Percentiles rank a stretch among this genome's conserved stretches.
Conservation (phyloP, 2,113 vertebrate species). For the Osmerus mordax region DNA sequence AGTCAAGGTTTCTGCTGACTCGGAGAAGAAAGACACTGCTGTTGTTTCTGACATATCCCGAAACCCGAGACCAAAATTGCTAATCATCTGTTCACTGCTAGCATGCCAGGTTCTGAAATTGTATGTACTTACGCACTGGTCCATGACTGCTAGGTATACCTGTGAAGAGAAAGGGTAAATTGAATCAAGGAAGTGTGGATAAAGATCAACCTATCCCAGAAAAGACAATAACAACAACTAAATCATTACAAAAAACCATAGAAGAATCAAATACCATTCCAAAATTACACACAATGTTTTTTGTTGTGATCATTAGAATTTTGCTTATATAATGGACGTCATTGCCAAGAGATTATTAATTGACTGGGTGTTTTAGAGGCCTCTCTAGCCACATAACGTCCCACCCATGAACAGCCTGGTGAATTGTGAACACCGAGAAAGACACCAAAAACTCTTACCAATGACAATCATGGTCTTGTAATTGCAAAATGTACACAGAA, state of each 20-base stretch:
- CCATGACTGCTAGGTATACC: constrained; percentile 92
- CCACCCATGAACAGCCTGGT: neutral
- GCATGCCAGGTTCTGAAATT: constrained; percentile 45
- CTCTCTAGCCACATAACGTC: neutral
- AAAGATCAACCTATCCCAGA: too few species aligned
- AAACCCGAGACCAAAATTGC: constrained; percentile 3
- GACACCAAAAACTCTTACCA: constrained; percentile 35
- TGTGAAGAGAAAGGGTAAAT: constrained; percentile 69
- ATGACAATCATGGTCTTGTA: constrained; percentile 56
- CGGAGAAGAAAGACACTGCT: too few species aligned
- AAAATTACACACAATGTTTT: too few species aligned
- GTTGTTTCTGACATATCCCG: too few species aligned
- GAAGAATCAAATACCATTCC: too few species aligned
- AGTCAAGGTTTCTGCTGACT: too few species aligned
- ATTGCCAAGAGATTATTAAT: neutral
- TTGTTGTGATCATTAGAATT: too few species aligned
- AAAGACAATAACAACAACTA: too few species aligned
- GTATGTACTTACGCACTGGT: constrained; percentile 90
- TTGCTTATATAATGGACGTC: too few species aligned
- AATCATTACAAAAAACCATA: too few species aligned
- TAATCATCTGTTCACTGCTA: constrained; percentile 7
- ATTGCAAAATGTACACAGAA: constrained; percentile 45
- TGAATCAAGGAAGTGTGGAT: neutral
- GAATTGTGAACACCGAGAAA: constrained; percentile 3
- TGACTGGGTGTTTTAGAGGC: neutral